A percentile compares a stretch with the other conserved stretches of the same genome.
Conservation (phyloP, 2,113 vertebrate species). For the Eulemur macaco region DNA sequence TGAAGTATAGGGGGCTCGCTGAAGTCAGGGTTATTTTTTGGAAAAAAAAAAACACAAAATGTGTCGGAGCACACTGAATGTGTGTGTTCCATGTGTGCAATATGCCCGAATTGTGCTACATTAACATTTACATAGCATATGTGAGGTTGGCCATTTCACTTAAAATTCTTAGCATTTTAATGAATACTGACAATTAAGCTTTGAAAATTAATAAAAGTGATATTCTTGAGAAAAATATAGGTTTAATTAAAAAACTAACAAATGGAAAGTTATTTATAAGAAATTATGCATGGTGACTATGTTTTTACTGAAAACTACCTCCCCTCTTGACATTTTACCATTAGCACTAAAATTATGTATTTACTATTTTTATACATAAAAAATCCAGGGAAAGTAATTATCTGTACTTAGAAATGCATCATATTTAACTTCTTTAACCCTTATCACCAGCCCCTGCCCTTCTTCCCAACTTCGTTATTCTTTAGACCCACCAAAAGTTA, state of each 20-base stretch:
- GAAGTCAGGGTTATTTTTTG: background rate
- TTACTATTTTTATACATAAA: background rate
- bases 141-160: background rate
- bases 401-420: background rate
- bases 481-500: background rate
- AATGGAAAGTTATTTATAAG: background rate
- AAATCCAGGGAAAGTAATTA: background rate
- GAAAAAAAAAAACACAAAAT: background rate
- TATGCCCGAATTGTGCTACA: rapidly evolving
- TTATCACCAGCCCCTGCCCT: background rate
- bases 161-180: background rate
- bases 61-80: background rate
- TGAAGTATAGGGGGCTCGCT: background rate
- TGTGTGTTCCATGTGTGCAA: too few species aligned
- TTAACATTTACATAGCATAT: background rate
- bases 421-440: background rate
- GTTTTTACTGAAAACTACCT: background rate
- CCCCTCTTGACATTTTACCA: background rate
- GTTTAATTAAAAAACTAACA: background rate
- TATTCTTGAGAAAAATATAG: background rate
- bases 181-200: background rate
- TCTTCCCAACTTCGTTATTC: background rate
- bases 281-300: background rate
- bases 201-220: background rate
- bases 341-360: background rate